Base-by-base conservation (phyloP, 92 coral and sea anemone genomes). In the Anthopleura xanthogrammica region DNA sequence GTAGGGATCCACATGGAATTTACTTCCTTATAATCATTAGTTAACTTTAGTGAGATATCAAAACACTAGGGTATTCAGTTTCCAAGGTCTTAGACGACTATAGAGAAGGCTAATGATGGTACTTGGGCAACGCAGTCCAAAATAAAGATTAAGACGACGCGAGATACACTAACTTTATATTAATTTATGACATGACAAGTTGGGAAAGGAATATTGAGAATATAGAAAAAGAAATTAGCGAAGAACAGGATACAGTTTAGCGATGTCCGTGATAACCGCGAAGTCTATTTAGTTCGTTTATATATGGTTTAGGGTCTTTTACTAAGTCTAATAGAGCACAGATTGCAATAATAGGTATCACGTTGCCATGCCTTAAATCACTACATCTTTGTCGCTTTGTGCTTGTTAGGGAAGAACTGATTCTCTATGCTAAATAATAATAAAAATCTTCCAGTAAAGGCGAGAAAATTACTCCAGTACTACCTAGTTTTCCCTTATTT, bases 221-320 rank as follows among this genome's bases (percentile, higher is more conserved):
- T 76, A 78, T 29, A 54, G 79, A 24, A n/a, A 36, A 79, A 54
- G 76, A 87, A 90, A 87, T 90, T 87, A 87, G 80, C 82, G 82
- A 46, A 78, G 92, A 84, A 87, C 82, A 73, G 85, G 83, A 90
- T 84, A 81, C 84, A 87, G 85, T 86, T 85, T 62, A 89, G 78
- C 11, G 77, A 81, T 81, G 65, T 81, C 84, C 52, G 77, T 82
- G 88, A 90, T 88, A 86, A 90, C 93, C 93, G 86, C 93, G 92
- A 85, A 91, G 87, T 85, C 85, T 87, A 88, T 91, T 92, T 85
- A 83, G 90, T 91, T 93, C 86, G 82, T 81, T 81, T 81, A 81
- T 84, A 85, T 76, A 60, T 83, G 90, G 91, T 91, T 89, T 91
- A 89, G 88, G 79, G 75, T 86, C 89, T 94, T 92, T 92, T 89